Conservation (phyloP, 2,797 vertebrate genomes). For the Anas bernieri region DNA sequence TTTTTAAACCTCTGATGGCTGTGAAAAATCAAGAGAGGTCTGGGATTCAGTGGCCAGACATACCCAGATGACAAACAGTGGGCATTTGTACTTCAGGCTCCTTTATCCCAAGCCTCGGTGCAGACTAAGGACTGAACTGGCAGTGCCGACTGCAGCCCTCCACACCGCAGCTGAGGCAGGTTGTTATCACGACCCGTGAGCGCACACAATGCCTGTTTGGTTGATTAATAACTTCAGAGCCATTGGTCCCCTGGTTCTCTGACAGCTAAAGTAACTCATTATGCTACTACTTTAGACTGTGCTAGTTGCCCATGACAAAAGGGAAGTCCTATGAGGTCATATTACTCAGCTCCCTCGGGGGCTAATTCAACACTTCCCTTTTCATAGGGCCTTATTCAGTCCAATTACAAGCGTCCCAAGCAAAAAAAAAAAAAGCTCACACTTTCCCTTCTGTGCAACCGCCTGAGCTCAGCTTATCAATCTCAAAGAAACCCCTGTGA, state of each 20-base stretch:
- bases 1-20: background rate
- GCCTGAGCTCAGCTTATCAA: slow-evolving; percentile 53
- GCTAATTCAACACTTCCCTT: slow-evolving; percentile 72
- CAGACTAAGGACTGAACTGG: slow-evolving; percentile 10
- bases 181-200: slow-evolving; percentile 35
- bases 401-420: slow-evolving; percentile 53
- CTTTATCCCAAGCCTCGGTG: background rate
- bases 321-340: slow-evolving; percentile 67
- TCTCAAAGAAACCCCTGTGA: slow-evolving; percentile 33
- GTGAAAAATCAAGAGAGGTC: background rate
- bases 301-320: slow-evolving; percentile 64
- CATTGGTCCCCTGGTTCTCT: slow-evolving; percentile 49
- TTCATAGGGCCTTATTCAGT: slow-evolving; percentile 67
- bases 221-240: slow-evolving; percentile 65
- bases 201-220: slow-evolving; percentile 37
- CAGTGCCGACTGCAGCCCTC: slow-evolving; percentile 23
- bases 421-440: slow-evolving; percentile 40
- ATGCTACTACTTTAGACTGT: slow-evolving; percentile 57
- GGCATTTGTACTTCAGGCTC: background rate
- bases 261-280: slow-evolving; percentile 67
- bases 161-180: slow-evolving; percentile 18
- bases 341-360: slow-evolving; percentile 68
- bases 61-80: background rate
- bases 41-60: background rate
- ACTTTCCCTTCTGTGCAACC: slow-evolving; percentile 58